Conservation (phyloP, 2,797 vertebrate genomes). For the Muraenolepis orangiensis region DNA sequence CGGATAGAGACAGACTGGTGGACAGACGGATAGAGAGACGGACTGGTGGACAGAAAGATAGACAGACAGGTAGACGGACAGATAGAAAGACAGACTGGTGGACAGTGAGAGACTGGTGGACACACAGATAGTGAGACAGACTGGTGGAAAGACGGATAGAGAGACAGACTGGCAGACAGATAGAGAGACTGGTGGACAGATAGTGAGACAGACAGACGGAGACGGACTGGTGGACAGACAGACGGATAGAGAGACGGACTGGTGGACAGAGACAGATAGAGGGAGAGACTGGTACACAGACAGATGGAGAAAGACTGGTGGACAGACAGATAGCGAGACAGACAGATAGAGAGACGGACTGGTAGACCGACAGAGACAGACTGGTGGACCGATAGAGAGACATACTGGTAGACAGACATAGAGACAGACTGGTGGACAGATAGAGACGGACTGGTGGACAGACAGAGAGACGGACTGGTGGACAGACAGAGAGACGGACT, state of each 20-base stretch:
- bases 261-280: background rate
- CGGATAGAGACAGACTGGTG: background rate
- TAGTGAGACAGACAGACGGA: background rate
- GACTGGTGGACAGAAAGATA: too few species aligned
- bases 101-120: too few species aligned
- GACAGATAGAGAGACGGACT: background rate
- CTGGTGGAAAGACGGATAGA: background rate
- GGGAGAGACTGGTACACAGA: too few species aligned
- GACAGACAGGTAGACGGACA: background rate
- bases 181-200: background rate
- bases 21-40: background rate
- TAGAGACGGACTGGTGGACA: too few species aligned
- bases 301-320: background rate
- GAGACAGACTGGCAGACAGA: too few species aligned
- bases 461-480: background rate
- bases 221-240: background rate
- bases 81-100: background rate
- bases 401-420: background rate
- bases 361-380: background rate
- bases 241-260: background rate
- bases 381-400: too few species aligned
- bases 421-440: background rate
- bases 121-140: background rate
- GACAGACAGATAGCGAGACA: background rate
- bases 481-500: background rate